Evolutionary conservation across 2,888 invertebrate genomes (phyloP).

Genomic region (Anthophora plumipes): DNA sequence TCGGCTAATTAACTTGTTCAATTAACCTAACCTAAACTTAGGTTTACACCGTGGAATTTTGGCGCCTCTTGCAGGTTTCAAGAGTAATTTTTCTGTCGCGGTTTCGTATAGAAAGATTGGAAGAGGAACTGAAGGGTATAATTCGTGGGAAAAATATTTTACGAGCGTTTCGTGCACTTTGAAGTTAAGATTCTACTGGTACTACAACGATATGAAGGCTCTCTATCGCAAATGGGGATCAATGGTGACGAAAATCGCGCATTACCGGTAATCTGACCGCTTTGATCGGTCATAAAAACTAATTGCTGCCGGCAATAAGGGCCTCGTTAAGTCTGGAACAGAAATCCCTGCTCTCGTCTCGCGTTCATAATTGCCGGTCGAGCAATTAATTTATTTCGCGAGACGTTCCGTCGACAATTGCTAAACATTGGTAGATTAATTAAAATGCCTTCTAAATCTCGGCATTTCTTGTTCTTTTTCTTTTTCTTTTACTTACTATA

Average conservation of each 20-base stretch:
- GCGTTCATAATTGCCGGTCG: conserved; percentile 48
- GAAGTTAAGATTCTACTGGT: too few species aligned
- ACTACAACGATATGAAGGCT: not conserved
- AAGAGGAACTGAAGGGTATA: not conserved
- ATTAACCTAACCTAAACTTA: conserved; percentile 51
- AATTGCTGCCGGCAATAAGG: conserved; percentile 57
- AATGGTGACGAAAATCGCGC: not conserved
- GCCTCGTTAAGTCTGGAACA: conserved; percentile 44
- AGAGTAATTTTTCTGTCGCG: not conserved
- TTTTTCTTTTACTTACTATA: not conserved
- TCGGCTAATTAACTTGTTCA: conserved; percentile 70
- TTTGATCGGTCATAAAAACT: conserved; percentile 57
- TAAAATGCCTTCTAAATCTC: conserved; percentile 51
- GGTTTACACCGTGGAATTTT: conserved; percentile 26
- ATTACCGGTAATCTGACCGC: conserved; percentile 16
- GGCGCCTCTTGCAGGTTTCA: not conserved
- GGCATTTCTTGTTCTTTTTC: conserved; percentile 21
- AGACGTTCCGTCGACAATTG: conserved; percentile 27
- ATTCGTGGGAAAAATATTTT: too few species aligned
- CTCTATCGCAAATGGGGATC: not conserved
- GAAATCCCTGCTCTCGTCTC: conserved; percentile 20
- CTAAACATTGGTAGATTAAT: conserved; percentile 36
- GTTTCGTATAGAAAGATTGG: not conserved
- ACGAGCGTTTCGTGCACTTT: too few species aligned
- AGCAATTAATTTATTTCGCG: conserved; percentile 60